A percentile compares a stretch with the other conserved stretches of the same genome.
Evolutionary conservation across 2,888 invertebrate species (phyloP).

Genomic region (Cerceris rybyensis): DNA sequence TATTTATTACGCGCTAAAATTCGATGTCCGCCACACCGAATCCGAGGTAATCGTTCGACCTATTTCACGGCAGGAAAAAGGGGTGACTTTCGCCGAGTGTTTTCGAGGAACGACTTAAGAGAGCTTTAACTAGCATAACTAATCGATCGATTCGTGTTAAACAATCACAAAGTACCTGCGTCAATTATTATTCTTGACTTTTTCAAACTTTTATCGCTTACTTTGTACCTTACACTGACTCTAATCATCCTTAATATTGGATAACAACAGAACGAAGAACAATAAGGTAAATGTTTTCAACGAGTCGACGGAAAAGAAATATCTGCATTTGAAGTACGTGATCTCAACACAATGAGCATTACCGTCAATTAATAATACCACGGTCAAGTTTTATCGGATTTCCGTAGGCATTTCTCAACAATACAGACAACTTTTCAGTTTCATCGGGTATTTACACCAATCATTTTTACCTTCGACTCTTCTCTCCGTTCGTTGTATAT

Average conservation of each 20-base stretch:
- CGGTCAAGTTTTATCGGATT: constrained; percentile 1
- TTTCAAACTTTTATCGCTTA: background rate
- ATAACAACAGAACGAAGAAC: no score
- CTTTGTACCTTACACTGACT: no score
- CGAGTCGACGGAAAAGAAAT: background rate
- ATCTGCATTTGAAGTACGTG: constrained; percentile 9
- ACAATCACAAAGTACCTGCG: background rate
- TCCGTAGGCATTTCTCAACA: background rate
- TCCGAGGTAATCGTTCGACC: constrained; percentile 16
- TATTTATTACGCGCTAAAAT: constrained; percentile 5
- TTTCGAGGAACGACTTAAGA: background rate
- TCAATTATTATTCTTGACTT: background rate
- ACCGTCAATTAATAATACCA: background rate
- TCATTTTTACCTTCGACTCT: no score
- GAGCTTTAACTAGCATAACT: background rate
- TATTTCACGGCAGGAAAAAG: constrained; percentile 10
- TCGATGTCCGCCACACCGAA: constrained; percentile 9
- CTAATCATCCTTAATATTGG: no score
- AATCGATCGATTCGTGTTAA: constrained; percentile 2
- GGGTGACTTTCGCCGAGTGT: background rate
- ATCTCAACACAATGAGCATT: constrained; percentile 12
- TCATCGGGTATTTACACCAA: no score
- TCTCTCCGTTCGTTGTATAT: no score
- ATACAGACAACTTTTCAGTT: no score
- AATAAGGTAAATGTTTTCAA: background rate